Conservation (phyloP, 2,888 invertebrate species). For the Clistopyga incitator region DNA sequence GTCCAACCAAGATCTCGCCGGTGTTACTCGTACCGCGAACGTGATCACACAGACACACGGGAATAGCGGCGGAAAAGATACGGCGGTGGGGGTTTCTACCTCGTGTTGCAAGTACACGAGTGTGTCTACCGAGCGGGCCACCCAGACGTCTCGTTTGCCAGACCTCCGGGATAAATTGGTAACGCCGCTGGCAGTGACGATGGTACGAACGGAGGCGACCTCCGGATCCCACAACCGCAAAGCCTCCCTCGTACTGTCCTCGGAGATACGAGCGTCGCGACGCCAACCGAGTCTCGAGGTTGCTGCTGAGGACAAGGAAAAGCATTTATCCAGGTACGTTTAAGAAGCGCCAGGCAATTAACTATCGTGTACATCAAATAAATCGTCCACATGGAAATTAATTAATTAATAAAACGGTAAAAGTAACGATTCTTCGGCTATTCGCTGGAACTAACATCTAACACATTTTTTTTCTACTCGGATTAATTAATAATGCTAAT, state of each 20-base stretch:
- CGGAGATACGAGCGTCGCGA: not conserved
- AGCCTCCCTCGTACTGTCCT: not conserved
- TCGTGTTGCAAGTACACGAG: slow-evolving; percentile 70
- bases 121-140: slow-evolving; percentile 69
- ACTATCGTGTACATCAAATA: too few relatives aligned
- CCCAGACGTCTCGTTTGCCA: slow-evolving; percentile 75
- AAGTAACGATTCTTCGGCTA: too few relatives aligned
- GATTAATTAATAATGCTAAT: not conserved
- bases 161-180: slow-evolving; percentile 75
- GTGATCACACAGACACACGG: slow-evolving; percentile 86
- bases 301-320: slow-evolving; percentile 21
- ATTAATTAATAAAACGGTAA: too few relatives aligned
- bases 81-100: slow-evolving; percentile 42
- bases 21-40: slow-evolving; percentile 45
- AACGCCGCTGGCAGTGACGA: slow-evolving; percentile 58
- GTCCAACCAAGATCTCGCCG: slow-evolving; percentile 31
- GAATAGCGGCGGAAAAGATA: slow-evolving; percentile 33
- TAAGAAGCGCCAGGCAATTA: slow-evolving; percentile 12
- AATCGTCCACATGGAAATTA: not conserved
- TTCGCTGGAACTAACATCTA: not conserved
- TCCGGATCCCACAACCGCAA: slow-evolving; percentile 1
- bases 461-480: not conserved
- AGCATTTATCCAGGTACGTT: slow-evolving; percentile 34
- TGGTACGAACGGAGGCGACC: not conserved
- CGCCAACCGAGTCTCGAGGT: not conserved